A percentile compares a stretch with the other conserved stretches of the same genome.
These are phyloP conservation scores for Connochaetes taurinus DNA, from an alignment of 2,113 vertebrate species.

Conservation along the genomic window DNA sequence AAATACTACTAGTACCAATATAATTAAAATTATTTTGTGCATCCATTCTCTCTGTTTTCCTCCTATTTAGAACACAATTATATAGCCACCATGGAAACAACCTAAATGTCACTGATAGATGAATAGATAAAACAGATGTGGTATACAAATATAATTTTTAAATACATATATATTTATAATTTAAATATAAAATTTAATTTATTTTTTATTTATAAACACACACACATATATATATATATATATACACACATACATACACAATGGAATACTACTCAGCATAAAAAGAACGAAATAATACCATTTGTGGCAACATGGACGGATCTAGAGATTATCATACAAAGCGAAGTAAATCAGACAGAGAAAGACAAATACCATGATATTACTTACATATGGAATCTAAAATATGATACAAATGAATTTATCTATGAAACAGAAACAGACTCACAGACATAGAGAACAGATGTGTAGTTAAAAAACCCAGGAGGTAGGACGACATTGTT, in stretches of 20 bases:
- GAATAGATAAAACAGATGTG: background rate
- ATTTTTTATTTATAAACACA: background rate
- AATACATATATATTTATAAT: background rate
- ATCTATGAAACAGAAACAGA: background rate
- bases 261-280: background rate
- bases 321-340: background rate
- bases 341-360: background rate
- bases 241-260: background rate
- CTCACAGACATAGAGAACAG: background rate
- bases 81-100: background rate
- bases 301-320: background rate
- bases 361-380: background rate
- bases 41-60: background rate
- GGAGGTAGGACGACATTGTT: background rate
- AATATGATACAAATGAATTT: background rate
- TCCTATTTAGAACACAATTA: background rate
- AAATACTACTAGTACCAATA: background rate
- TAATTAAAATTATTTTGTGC: background rate
- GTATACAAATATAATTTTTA: background rate
- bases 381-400: background rate
- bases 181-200: background rate
- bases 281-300: background rate
- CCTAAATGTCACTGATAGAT: background rate
- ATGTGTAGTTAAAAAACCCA: background rate
- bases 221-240: background rate